Evolutionary conservation across 2,888 invertebrate genomes (phyloP), one percentile per base, ranked within the genome.

Genomic region (Crepidodera aurea): DNA sequence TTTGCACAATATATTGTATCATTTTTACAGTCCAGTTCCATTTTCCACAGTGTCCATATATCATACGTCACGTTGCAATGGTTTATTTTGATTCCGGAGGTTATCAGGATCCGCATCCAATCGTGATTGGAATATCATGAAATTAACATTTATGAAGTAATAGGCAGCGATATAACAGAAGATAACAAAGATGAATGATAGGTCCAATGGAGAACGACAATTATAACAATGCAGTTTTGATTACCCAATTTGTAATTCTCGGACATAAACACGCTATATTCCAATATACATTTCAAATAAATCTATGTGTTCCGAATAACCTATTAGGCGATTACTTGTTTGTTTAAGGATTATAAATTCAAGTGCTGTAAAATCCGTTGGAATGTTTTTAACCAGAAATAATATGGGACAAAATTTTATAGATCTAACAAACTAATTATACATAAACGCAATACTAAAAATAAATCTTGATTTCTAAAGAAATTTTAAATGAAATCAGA

Each of bases 221-320:
- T 62, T 62, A 58, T 54, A 32, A 48, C 29, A 46, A 58, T 50
- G 34, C 40, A 50, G n/a, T 58, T 62, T 58, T 58, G 54, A 58
- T 58, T 62, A 53, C 34, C 50, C 62, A 62, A 57, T 62, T 58
- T 44, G 58, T 58, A 57, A 62, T 42, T 40, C 39, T 10, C 34
- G 15, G n/a, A 40, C 44, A 58, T 62, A 48, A 57, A 62, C 58
- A 62, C 12, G 50, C 32, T 42, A 51, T 13, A 18, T 7, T 4
- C 16, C 18, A 22, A 51, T 40, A 40, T 18, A 18, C 40, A 40
- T 40, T 34, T 34, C 13, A 34, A 40, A 18, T 37, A 40, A 16
- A 18, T 16, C 4, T 15, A 1, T 40, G 15, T 40, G 13, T 37
- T 37, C 13, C 10, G 7, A 40, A 40, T 40, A 5, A 7, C 7